These are phyloP conservation scores for Phengaris alcon DNA, from an alignment of 2,888 invertebrate species.

Conservation along the genomic window DNA sequence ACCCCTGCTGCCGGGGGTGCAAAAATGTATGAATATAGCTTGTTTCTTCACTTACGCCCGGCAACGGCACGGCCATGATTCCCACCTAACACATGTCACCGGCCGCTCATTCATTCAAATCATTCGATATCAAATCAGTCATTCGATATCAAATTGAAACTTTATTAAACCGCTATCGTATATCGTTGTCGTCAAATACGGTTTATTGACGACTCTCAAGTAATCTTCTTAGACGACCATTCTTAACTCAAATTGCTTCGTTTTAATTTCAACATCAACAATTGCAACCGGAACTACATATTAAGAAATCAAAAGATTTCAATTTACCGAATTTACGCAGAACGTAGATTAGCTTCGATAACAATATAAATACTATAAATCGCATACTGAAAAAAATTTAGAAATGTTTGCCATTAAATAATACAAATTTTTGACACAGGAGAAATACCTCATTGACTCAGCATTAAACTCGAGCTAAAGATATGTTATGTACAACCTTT, in stretches of 20 bases:
- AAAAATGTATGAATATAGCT: too few species aligned
- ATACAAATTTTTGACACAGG: not conserved
- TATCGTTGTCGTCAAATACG: slow-evolving; percentile 17
- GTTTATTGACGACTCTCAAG: slow-evolving; percentile 31
- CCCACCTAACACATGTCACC: too few species aligned
- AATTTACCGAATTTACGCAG: too few species aligned
- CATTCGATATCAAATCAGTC: slow-evolving; percentile 12
- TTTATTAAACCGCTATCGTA: slow-evolving; percentile 39
- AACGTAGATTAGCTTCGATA: too few species aligned
- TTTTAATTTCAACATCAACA: slow-evolving; percentile 7
- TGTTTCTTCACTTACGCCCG: too few species aligned
- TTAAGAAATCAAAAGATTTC: too few species aligned
- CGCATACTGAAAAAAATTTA: not conserved
- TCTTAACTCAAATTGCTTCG: slow-evolving; percentile 7
- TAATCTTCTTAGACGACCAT: slow-evolving; percentile 7
- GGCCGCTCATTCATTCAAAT: not conserved
- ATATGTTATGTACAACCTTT: not conserved
- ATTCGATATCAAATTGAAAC: slow-evolving; percentile 26
- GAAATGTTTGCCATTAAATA: not conserved
- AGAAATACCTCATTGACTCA: not conserved
- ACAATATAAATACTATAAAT: too few species aligned
- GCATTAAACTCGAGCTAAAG: not conserved
- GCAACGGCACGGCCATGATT: too few species aligned
- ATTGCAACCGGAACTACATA: not conserved
- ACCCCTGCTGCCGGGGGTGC: too few species aligned